Percentiles rank a stretch among this genome's conserved stretches.
phyloP scores from a whole-genome alignment of 2,113 vertebrate genomes.

The Lagopus muta region DNA sequence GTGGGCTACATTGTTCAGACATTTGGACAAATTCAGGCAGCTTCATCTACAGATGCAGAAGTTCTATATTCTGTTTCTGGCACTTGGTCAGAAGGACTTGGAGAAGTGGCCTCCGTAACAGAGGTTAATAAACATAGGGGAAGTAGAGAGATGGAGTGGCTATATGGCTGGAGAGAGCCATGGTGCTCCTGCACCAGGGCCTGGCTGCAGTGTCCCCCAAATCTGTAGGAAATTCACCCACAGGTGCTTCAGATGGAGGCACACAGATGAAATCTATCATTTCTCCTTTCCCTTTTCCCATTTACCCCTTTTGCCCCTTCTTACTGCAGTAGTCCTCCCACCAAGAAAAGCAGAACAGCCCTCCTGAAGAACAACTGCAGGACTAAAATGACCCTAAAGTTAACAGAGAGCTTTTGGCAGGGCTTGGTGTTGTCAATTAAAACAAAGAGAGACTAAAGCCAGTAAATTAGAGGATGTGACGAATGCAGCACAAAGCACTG shows the following conservation, averaged over 20 bases:
- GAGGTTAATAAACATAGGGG: background rate
- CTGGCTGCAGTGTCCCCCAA: background rate
- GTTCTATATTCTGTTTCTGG: background rate
- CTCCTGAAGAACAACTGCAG: background rate
- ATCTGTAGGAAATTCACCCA: background rate
- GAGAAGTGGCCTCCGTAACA: background rate
- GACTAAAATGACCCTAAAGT: background rate
- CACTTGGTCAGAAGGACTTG: background rate
- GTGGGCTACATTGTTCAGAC: background rate
- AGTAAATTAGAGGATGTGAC: constrained; percentile 56
- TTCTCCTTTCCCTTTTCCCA: background rate
- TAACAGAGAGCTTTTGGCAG: background rate
- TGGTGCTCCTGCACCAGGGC: background rate
- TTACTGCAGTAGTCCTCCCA: background rate
- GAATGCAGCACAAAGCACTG: constrained; percentile 59
- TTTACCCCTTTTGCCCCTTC: background rate
- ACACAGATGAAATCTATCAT: background rate
- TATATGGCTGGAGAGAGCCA: background rate
- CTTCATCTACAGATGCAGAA: background rate
- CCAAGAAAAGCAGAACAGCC: background rate
- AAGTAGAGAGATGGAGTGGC: background rate
- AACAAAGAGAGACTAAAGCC: constrained; percentile 23
- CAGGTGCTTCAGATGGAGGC: accelerated
- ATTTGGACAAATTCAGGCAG: background rate
- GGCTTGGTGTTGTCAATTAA: constrained; percentile 11